Base-by-base conservation (phyloP, 2,888 invertebrate species). In the Stegophylla sp. region DNA sequence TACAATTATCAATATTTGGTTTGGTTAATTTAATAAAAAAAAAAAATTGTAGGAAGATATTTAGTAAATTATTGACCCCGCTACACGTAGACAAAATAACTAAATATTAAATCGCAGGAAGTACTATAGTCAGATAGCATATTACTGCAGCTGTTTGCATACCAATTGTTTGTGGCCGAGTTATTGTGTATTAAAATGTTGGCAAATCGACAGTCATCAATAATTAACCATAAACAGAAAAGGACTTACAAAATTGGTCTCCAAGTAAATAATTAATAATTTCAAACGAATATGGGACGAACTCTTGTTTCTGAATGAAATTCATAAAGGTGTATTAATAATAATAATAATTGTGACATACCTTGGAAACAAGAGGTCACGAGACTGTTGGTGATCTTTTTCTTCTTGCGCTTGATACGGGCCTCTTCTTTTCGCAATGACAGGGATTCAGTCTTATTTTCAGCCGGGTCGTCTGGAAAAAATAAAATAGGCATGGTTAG, bases 301-400 rank as follows among this genome's bases (percentile, higher is more conserved):
- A 20, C 23, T 12, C 20, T 56, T 20, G n/a, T 7, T 10, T 53
- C 20, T 10, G n/a, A 20, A 51, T n/a, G 5, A 51, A n/a, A 17
- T 48, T 5, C n/a, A n/a, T n/a, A n/a, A n/a, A 3, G 34, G 34
- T 34, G 2, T 9, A 12, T 45, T 45, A 45, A 45, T 9, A 45
- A 15, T 3, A 17, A n/a, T n/a, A 5, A 34, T 7, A n/a, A 53
- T n/a, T 20, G 53, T 20, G 4, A 23, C 45, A 48, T 81, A 83
- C 94, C 94, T 91, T 94, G 94, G 89, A 95, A 96, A 87, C 94
- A 94, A 85, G 94, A 94, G 84, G 94, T 94, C 86, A 94, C 94
- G 85, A 95, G 89, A 83, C 94, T 94, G 86, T 93, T 93, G 86
- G 94, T 94, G 84, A 94, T 94, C 89, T 94, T 95, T 92, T 94